Base-by-base conservation (phyloP, 2,888 invertebrate genomes). In the Margaritifera margaritifera region DNA sequence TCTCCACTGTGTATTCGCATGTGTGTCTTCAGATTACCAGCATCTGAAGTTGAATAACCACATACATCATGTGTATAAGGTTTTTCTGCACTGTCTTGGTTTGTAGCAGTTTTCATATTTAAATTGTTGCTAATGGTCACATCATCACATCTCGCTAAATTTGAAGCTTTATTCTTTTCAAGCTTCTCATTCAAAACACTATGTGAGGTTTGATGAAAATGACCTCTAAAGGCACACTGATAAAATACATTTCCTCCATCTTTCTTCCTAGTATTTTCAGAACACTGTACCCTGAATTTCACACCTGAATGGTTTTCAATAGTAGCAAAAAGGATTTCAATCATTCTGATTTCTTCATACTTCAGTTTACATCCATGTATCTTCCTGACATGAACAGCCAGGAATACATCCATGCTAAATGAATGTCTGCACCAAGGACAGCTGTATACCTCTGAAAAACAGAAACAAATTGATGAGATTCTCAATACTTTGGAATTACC, bases 401-500 rank as follows among this genome's bases (percentile, higher is more conserved):
- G 31, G 42, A 20, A 64, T 24, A 54, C n/a, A 15, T 31, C 27
- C 20, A 27, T 51, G 31, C 62, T 61, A 42, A 69, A 69, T n/a
- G 64, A 53, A 18, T 19, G 24, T 42, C 27, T 31, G 42, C 72
- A 72, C 50, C 57, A 62, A 11, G 42, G 61, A 67, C 72, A 72
- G 19, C 57, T 11, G 59, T 66, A 72, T 25, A 69, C 55, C 22
- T 63, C 72, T 72, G 61, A 27, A 66, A 64, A 25, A 27, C 8
- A 20, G 60, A 54, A 58, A 63, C n/a, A n/a, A n/a, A n/a, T n/a
- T n/a, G n/a, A n/a, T n/a, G n/a, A n/a, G n/a, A n/a, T n/a, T n/a
- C n/a, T n/a, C n/a, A n/a, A n/a, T n/a, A n/a, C n/a, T n/a, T n/a
- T n/a, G n/a, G n/a, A n/a, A n/a, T n/a, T n/a, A n/a, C n/a, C n/a